Conservation (phyloP, 2,113 vertebrate genomes). For the Phycodurus eques region DNA sequence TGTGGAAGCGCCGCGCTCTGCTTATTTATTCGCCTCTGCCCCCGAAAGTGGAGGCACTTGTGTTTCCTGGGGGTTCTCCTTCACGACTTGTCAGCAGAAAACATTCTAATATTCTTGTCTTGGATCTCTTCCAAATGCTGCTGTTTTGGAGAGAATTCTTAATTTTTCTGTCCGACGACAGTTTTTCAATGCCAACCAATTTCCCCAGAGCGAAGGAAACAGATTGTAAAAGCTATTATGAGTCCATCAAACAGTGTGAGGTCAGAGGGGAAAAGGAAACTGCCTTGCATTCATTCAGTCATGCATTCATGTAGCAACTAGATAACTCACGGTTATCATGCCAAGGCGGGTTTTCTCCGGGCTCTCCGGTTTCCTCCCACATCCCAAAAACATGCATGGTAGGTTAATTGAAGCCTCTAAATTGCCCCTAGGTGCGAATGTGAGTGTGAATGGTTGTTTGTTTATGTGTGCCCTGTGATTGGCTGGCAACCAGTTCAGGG, state of each 20-base stretch:
- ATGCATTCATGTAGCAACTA: too few relatives aligned
- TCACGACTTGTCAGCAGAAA: background rate
- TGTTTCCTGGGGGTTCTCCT: slow-evolving; percentile 7
- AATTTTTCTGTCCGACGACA: background rate
- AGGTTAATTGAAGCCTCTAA: too few relatives aligned
- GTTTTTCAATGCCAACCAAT: background rate
- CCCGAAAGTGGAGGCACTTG: background rate
- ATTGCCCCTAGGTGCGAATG: too few relatives aligned
- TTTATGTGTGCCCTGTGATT: too few relatives aligned
- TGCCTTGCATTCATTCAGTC: too few relatives aligned
- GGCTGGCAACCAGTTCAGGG: too few relatives aligned
- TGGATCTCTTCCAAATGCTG: background rate
- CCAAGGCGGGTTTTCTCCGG: too few relatives aligned
- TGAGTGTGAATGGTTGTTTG: too few relatives aligned
- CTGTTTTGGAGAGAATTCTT: slow-evolving; percentile 1
- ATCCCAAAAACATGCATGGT: too few relatives aligned
- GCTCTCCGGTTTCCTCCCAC: too few relatives aligned
- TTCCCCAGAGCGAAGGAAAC: background rate
- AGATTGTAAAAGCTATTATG: background rate
- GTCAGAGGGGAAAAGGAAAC: background rate
- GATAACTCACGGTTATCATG: too few relatives aligned
- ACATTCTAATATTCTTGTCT: background rate
- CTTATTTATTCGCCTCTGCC: background rate
- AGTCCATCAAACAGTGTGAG: background rate
- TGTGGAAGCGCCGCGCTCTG: background rate